Evolutionary conservation across 2,888 invertebrate genomes (phyloP), one percentile per base, ranked within the genome.

Genomic region (Calliopum simillimum): DNA sequence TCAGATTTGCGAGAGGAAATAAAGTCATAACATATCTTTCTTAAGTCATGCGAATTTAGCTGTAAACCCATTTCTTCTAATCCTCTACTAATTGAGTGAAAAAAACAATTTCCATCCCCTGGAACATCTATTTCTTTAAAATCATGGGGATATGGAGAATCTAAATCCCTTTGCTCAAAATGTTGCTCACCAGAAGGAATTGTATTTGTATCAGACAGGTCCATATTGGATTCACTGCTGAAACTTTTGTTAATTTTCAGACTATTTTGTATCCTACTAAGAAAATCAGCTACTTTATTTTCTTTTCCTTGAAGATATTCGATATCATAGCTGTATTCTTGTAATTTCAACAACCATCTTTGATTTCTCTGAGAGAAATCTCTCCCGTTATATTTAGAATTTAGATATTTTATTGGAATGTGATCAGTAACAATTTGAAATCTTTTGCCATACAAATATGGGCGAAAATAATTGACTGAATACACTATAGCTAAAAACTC

Each of bases 341-440:
- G 51, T 1, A 66, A 14, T 56, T 66, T 55, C 23, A 66, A 23
- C 2, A 53, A 4, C 66, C 66, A 66, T 46, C 66, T 14, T 56
- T 55, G 46, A 23, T 43, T 43, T 25, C 56, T 44, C 56, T 46
- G 56, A n/a, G 55, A 19, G 8, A 55, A 53, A 33, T 65, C 41
- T 65, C 21, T 62, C 5, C 61, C 21, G 44, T 65, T 65, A 55
- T 51, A 21, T 23, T 65, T 43, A 14, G 12, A 13, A 47, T 19
- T 65, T 21, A 53, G 4, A 5, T 55, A 65, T 44, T 51, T 65
- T 13, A 58, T 53, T 14, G 66, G 66, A 2, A 13, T 46, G 23
- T 66, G 66, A 46, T 56, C 66, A 3, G 56, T 66, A 4, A 44
- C 19, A 44, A 65, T 65, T 65, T 65, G n/a, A 21, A 65, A 65